These are phyloP conservation scores for Chaetops frenatus DNA, from an alignment of 2,113 vertebrate genomes.

Conservation along the genomic window DNA sequence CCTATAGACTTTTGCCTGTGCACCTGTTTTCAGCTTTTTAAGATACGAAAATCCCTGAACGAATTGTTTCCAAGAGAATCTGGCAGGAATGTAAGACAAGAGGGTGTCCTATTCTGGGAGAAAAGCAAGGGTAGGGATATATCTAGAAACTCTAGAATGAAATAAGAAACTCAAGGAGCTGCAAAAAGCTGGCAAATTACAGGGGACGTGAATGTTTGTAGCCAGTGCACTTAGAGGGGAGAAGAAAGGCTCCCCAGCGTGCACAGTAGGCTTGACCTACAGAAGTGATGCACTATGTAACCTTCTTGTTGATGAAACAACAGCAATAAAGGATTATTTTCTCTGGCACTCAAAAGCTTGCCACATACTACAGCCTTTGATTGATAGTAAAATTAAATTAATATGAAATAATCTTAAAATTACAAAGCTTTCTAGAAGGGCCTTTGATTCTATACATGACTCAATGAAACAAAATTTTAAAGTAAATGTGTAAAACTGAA, in stretches of 20 bases:
- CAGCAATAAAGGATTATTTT: conserved; percentile 43
- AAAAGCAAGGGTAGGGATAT: neutral
- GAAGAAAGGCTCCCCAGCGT: conserved; percentile 20
- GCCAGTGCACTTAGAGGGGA: neutral
- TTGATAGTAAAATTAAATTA: conserved; percentile 47
- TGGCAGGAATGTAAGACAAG: neutral
- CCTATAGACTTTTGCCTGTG: neutral
- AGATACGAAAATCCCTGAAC: neutral
- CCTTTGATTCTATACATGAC: conserved; percentile 28
- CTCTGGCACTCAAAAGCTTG: neutral
- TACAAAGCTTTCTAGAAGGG: conserved; percentile 27
- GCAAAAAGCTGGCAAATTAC: neutral
- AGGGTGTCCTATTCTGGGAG: neutral
- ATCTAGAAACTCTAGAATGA: neutral
- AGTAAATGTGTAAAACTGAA: conserved; percentile 1
- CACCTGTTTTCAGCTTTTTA: neutral
- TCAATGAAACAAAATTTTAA: conserved; percentile 6
- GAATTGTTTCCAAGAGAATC: neutral
- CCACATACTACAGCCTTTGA: conserved; percentile 7
- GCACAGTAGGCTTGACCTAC: conserved; percentile 11
- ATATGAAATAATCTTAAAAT: conserved; percentile 49
- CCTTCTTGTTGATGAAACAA: conserved; percentile 39
- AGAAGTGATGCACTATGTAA: neutral
- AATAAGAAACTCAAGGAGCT: neutral
- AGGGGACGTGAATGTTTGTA: neutral